phyloP scores from a whole-genome alignment of 2,888 invertebrate species.

The Pseudococcus longispinus region DNA sequence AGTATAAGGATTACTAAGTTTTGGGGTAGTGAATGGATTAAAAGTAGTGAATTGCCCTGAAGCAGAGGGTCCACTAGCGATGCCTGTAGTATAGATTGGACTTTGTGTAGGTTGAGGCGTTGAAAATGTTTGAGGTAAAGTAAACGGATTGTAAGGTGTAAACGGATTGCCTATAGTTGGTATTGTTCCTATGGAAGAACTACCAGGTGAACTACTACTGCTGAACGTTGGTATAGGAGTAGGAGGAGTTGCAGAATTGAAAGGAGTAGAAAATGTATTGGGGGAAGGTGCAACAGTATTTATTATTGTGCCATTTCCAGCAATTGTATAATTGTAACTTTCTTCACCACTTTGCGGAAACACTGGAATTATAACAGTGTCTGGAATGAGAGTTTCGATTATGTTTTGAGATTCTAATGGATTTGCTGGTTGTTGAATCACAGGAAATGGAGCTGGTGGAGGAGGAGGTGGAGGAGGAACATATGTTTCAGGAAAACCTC shows the following conservation, averaged over 20 bases:
- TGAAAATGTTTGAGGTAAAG: background rate
- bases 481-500: background rate
- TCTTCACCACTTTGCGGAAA: slow-evolving; percentile 3
- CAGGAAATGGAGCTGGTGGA: background rate
- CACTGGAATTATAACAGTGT: background rate
- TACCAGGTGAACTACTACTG: background rate
- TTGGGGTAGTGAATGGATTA: background rate
- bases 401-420: background rate
- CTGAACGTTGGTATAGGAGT: background rate
- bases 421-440: background rate
- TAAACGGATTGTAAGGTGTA: background rate
- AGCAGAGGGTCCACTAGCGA: background rate
- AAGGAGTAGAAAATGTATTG: background rate
- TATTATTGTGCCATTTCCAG: background rate
- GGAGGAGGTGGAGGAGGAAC: background rate
- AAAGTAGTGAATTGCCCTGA: background rate
- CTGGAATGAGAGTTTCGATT: background rate
- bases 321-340: background rate
- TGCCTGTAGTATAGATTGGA: background rate
- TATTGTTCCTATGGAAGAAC: background rate
- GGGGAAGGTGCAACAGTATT: background rate
- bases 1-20: background rate
- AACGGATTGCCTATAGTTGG: background rate
- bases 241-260: background rate
- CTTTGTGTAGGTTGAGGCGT: background rate